Evolutionary conservation across 1,140 invertebrate genomes (phyloP).

Genomic region (Phthorimaea operculella): DNA sequence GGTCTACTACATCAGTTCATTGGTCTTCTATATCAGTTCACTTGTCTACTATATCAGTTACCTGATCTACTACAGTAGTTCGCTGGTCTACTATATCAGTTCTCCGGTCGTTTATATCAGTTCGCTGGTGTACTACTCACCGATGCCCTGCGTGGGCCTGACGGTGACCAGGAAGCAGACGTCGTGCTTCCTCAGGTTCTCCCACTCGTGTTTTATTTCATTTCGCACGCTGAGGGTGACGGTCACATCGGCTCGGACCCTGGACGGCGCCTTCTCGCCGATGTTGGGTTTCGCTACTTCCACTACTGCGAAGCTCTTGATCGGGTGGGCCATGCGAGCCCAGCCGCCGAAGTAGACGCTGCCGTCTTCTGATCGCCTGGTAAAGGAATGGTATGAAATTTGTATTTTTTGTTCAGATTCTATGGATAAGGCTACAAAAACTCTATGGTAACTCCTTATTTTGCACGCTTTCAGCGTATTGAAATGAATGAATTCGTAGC

Average conservation of each 20-base stretch:
- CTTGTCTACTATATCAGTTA: too few species aligned
- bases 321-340: conserved; percentile 98
- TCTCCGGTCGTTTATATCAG: too few species aligned
- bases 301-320: conserved; percentile 93
- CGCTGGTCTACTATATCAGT: too few species aligned
- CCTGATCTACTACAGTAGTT: too few species aligned
- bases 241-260: conserved; percentile 94
- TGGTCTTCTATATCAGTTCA: too few species aligned
- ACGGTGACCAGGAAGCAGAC: conserved; percentile 97
- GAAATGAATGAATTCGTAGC: too few species aligned
- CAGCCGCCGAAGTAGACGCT: conserved; percentile 94
- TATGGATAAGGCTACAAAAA: too few species aligned
- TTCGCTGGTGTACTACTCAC: too few species aligned
- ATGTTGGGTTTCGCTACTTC: conserved; percentile 92
- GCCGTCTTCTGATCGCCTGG: conserved; percentile 86
- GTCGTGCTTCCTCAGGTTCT: conserved; percentile 95
- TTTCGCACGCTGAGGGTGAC: conserved; percentile 90
- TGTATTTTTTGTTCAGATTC: too few species aligned
- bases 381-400: neutral
- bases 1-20: too few species aligned
- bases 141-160: conserved; percentile 74
- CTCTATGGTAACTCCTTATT: too few species aligned
- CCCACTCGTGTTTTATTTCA: conserved; percentile 97
- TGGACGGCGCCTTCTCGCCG: conserved; percentile 92
- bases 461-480: too few species aligned